A percentile compares a stretch with the other conserved stretches of the same genome.
phyloP scores from a whole-genome alignment of 2,888 invertebrate genomes.

The Euclidia mi region DNA sequence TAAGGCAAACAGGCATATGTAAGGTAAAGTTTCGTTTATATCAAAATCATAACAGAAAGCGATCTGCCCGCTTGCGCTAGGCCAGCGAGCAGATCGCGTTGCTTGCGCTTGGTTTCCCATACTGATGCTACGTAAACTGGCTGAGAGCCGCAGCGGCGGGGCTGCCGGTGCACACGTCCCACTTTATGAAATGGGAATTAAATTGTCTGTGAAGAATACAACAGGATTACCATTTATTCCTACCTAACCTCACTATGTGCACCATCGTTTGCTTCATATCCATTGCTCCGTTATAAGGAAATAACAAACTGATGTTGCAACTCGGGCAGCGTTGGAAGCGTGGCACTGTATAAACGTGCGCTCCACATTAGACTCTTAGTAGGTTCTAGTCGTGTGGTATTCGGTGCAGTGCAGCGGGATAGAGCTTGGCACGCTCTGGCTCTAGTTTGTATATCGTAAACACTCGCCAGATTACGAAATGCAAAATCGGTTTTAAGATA shows the following conservation, averaged over 20 bases:
- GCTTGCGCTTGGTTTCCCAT: constrained; percentile 64
- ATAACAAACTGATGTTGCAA: constrained; percentile 6
- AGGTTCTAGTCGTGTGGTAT: constrained; percentile 57
- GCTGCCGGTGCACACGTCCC: constrained; percentile 63
- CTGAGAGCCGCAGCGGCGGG: constrained; percentile 36
- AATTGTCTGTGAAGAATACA: constrained; percentile 83
- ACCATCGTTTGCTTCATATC: constrained; percentile 25
- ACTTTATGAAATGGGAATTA: constrained; percentile 81
- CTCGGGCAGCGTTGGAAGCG: constrained; percentile 50
- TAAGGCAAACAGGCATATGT: no score
- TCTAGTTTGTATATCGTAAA: constrained; percentile 56
- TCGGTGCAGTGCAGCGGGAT: constrained; percentile 62
- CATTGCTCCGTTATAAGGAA: constrained; percentile 50
- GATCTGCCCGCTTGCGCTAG: no score
- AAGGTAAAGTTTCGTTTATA: no score
- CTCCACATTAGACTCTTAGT: constrained; percentile 19
- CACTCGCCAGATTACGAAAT: constrained; percentile 57
- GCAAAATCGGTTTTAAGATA: constrained; percentile 34
- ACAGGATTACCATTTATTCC: constrained; percentile 71
- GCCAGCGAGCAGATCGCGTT: constrained; percentile 55
- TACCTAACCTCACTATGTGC: constrained; percentile 25
- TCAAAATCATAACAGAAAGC: constrained; percentile 12
- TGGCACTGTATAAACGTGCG: constrained; percentile 3
- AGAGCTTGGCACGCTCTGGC: constrained; percentile 54
- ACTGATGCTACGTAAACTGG: constrained; percentile 62